Base-by-base conservation (phyloP, 2,888 invertebrate species). In the Lordiphosa fenestrarum region DNA sequence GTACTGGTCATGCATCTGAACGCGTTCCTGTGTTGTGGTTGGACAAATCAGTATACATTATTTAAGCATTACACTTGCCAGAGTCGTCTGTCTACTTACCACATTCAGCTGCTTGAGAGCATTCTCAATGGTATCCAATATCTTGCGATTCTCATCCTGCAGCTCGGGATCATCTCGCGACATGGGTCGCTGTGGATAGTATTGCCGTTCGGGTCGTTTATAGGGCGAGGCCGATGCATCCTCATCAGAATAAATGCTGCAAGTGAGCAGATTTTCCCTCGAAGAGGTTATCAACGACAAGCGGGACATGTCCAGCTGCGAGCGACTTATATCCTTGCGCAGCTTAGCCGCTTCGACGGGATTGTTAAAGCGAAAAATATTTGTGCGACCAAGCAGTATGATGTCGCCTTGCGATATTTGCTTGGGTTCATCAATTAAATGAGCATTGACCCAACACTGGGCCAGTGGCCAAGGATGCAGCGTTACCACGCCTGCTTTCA, bases 311-410 rank as follows among this genome's bases (percentile, higher is more conserved):
- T 95, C 95, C 88, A 94, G 91, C 78, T 92, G 91, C 50, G 94
- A 93, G 15, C 93, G 93, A 75, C 91, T 92, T 9, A 84, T 68
- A 84, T 94, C 94, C 86, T 94, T 94, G 23, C 95, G 91, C 69
- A 96, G 90, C 88, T 95, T 94, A 36, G 96, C 96, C 2, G 96
- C 96, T 87, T 96, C 96, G 0, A 93, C 95, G 9, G 96, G 96
- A 91, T 96, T 95, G 90, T 96, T 96, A 90, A 95, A 96, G 38
- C 96, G 94, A 89, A 95, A 95, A 92, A 95, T 94, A 88, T 94
- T 95, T 44, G 94, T 94, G 58, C 94, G 92, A 0, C 95, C 95
- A 63, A 95, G 91, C 4, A 95, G 90, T 6, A 96, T 92, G 62
- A 95, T 94, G 88, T 95, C 95, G 35, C 95, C 94, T 89, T 96